A percentile compares a stretch with the other conserved stretches of the same genome.
Conservation (phyloP, 1,140 invertebrate species). For the Drosophila serrata region DNA sequence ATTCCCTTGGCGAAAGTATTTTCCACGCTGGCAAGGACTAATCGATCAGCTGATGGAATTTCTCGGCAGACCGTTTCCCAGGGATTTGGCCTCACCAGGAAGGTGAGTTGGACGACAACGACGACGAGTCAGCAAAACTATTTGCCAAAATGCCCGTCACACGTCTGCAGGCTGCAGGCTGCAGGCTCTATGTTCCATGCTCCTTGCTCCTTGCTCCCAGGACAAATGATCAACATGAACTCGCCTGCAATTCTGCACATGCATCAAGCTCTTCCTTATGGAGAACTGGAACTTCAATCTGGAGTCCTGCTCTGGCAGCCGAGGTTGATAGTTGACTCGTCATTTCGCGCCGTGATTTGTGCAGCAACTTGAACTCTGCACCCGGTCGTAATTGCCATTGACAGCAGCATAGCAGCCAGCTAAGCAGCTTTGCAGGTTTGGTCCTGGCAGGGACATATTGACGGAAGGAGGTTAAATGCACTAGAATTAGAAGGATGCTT, state of each 20-base stretch:
- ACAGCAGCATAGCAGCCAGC: slow-evolving; percentile 32
- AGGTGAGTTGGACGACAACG: slow-evolving; percentile 24
- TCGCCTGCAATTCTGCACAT: slow-evolving; percentile 57
- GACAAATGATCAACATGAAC: slow-evolving; percentile 79
- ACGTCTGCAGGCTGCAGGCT: slow-evolving; percentile 8
- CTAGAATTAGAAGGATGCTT: neutral
- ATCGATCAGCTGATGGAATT: slow-evolving; percentile 69
- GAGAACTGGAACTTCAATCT: slow-evolving; percentile 1
- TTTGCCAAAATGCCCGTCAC: slow-evolving; percentile 53
- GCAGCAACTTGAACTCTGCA: slow-evolving; percentile 53
- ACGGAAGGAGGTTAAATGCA: neutral
- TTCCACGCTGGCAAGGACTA: slow-evolving; percentile 64
- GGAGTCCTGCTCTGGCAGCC: slow-evolving; percentile 4
- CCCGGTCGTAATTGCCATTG: slow-evolving; percentile 66
- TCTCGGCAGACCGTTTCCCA: slow-evolving; percentile 22
- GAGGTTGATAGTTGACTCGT: slow-evolving; percentile 47
- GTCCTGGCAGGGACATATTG: slow-evolving; percentile 5
- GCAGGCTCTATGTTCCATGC: neutral
- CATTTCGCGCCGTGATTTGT: slow-evolving; percentile 67
- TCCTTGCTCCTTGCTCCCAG: slow-evolving; percentile 11
- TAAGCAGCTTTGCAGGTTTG: slow-evolving; percentile 19
- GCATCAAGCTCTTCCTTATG: slow-evolving; percentile 44
- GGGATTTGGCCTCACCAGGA: slow-evolving; percentile 18
- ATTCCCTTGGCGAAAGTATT: slow-evolving; percentile 56
- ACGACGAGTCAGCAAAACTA: slow-evolving; percentile 35